Evolutionary conservation across 1,140 invertebrate species (phyloP).

Genomic region (Sinella curviseta): DNA sequence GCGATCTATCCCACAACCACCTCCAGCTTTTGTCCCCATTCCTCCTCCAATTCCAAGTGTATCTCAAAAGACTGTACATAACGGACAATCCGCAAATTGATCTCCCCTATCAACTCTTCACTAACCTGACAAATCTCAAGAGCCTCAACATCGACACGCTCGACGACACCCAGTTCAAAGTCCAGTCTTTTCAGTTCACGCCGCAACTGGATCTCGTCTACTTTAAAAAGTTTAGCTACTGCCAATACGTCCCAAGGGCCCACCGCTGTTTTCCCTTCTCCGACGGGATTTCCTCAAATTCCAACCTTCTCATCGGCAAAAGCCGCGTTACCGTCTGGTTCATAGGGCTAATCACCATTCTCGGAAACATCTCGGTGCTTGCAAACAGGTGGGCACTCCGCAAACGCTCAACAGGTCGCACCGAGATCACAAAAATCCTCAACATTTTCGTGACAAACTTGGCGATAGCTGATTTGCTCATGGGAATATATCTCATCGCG

Average conservation of each 20-base stretch:
- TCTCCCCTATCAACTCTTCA: conserved; percentile 16
- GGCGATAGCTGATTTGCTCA: conserved; percentile 74
- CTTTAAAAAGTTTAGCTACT: conserved; percentile 72
- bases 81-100: neutral
- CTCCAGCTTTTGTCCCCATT: conserved; percentile 42
- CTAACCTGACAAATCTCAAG: conserved; percentile 32
- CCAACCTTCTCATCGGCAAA: conserved; percentile 66
- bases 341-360: conserved; percentile 67
- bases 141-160: conserved; percentile 48
- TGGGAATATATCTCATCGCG: conserved; percentile 74
- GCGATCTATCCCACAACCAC: conserved; percentile 49
- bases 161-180: conserved; percentile 56
- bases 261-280: conserved; percentile 65
- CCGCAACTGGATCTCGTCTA: conserved; percentile 62
- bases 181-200: conserved; percentile 59
- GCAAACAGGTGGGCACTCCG: conserved; percentile 65
- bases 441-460: conserved; percentile 71
- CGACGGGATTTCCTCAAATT: conserved; percentile 70
- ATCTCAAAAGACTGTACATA: neutral
- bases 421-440: conserved; percentile 61
- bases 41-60: conserved; percentile 28
- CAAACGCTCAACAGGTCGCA: conserved; percentile 30
- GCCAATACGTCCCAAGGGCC: conserved; percentile 65
- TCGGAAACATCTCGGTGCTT: conserved; percentile 69
- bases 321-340: conserved; percentile 69